Evolutionary conservation across 2,113 vertebrate species (phyloP), one percentile per base, ranked within the genome.

Genomic region (Hassar affinis): DNA sequence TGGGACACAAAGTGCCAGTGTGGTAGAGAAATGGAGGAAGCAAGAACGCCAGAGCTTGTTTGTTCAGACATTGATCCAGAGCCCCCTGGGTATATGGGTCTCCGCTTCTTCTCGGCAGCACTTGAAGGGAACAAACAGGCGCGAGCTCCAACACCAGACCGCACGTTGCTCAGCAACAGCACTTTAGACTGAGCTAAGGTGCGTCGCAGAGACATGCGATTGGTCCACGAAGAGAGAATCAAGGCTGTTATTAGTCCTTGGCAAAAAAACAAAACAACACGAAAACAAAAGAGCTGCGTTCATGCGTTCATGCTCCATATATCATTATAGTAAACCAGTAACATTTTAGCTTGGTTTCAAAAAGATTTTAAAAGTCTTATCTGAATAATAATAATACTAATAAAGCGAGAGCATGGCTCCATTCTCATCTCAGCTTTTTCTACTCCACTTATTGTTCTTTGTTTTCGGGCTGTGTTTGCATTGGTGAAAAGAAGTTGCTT

Each of bases 131-230:
- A 88, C 85, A 86, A 87, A 85, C 82, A 88, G 78, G 66, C 84
- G 33, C 35, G 77, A 69, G 85, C 80, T 86, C 81, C 85, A 86
- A 85, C 85, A 86, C 77, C 79, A 85, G 85, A 88, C 83, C 85
- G 30, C 79, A 84, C 62, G 87, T 86, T 86, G 87, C 87, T 88
- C 52, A 64, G 87, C 87, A 88, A 88, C 87, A 85, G 87, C 85
- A 86, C 83, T 86, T 78, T 83, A 81, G 77, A 74, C 20, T 64
- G 79, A 86, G 71, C 33, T 72, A 83, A 78, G 85, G 72, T 80
- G 71, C 83, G 69, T 49, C 56, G 22, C 66, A 56, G 71, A 54
- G 59, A 59, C 69, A 52, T 20, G 77, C 33, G 77, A 88, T 69
- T 80, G 83, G 83, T 86, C 78, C 76, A 42, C 72, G 68, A 76